A percentile compares a stretch with the other conserved stretches of the same genome.
Evolutionary conservation across 2,888 invertebrate species (phyloP).

Genomic region (Diadegma fenestrale): DNA sequence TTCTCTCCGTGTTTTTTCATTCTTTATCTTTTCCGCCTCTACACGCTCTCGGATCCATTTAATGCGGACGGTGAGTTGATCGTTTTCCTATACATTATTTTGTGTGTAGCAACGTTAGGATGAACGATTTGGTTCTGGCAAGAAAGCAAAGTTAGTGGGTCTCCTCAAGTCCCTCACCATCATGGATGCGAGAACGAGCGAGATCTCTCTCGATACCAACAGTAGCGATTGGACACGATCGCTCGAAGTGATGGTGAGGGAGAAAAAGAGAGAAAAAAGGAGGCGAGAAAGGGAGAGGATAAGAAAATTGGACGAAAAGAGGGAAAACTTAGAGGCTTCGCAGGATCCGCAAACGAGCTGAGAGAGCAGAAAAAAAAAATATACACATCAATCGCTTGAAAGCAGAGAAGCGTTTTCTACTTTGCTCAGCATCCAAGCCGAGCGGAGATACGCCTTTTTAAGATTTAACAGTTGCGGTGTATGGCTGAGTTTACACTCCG

Average conservation of each 20-base stretch:
- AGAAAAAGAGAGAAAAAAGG: slow-evolving; percentile 16
- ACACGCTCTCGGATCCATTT: slow-evolving; percentile 30
- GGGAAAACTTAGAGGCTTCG: slow-evolving; percentile 24
- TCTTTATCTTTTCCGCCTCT: not conserved
- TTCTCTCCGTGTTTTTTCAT: not conserved
- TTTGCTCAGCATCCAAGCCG: not conserved
- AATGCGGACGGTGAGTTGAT: slow-evolving; percentile 2
- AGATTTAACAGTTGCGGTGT: not conserved
- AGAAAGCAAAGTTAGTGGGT: slow-evolving; percentile 8
- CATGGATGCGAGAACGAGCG: slow-evolving; percentile 15
- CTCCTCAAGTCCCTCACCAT: not conserved
- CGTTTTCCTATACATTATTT: slow-evolving; percentile 5
- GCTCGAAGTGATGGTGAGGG: not conserved
- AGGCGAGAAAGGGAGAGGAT: slow-evolving; percentile 14
- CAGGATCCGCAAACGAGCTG: slow-evolving; percentile 31
- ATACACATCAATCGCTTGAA: not conserved
- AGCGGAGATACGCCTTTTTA: not conserved
- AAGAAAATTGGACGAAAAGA: slow-evolving; percentile 10
- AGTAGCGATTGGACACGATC: slow-evolving; percentile 35
- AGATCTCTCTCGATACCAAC: not conserved
- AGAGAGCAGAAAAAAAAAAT: not conserved
- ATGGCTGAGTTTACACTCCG: slow-evolving; percentile 7
- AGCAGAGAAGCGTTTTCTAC: not conserved
- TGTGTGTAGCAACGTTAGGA: not conserved
- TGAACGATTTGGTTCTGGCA: not conserved